Percentiles rank a stretch among this genome's conserved stretches.
phyloP scores from a whole-genome alignment of 2,797 vertebrate species.

The Hybognathus amarus region DNA sequence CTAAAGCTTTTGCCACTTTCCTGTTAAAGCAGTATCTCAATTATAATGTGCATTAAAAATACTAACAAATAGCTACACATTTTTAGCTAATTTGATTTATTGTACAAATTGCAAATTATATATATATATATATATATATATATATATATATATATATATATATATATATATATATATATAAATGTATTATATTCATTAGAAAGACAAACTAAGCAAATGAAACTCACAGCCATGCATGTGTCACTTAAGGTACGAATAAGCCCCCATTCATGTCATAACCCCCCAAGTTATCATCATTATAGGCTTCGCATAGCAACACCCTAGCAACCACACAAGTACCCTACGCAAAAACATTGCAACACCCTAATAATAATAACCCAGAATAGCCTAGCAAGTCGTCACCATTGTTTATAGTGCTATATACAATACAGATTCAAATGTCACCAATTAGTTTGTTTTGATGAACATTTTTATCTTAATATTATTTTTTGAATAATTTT shows the following conservation, averaged over 20 bases:
- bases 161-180: no score
- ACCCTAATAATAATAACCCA: not conserved
- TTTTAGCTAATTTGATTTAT: not conserved
- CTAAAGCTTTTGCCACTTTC: slow-evolving; percentile 4
- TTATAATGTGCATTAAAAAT: not conserved
- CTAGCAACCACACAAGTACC: not conserved
- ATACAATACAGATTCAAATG: no score
- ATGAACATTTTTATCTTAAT: no score
- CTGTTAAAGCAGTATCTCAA: not conserved
- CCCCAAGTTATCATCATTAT: not conserved
- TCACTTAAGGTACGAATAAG: not conserved
- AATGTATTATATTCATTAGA: not conserved
- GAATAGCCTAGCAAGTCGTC: not conserved
- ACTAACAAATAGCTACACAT: not conserved
- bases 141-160: no score
- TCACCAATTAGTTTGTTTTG: no score
- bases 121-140: not conserved
- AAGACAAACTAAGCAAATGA: no score
- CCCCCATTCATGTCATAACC: not conserved
- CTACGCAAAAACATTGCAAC: not conserved
- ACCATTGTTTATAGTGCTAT: no score
- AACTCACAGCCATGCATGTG: not conserved
- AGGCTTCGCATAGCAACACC: not conserved
- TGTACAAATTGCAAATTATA: not conserved
- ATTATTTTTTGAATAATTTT: no score